Evolutionary conservation across 1,140 invertebrate species (phyloP).

Genomic region (Bombyx mori): DNA sequence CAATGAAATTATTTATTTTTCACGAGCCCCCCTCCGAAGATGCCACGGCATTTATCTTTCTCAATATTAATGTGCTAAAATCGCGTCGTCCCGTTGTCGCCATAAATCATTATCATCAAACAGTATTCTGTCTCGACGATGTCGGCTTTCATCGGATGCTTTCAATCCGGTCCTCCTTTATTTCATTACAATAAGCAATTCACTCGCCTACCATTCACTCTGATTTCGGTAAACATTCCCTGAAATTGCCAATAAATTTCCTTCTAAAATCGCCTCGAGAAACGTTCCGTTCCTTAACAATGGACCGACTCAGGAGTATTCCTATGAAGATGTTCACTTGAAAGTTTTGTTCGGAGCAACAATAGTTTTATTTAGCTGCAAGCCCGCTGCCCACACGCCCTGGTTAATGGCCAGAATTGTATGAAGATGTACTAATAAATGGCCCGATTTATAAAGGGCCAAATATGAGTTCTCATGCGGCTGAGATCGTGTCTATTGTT

Average conservation of each 20-base stretch:
- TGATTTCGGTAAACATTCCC: conserved; percentile 59
- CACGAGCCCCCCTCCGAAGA: conserved; percentile 24
- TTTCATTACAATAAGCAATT: conserved; percentile 66
- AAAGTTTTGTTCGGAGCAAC: conserved; percentile 58
- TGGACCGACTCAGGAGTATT: conserved; percentile 45
- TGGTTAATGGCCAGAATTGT: conserved; percentile 60
- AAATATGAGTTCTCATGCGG: conserved; percentile 66
- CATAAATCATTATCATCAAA: conserved; percentile 69
- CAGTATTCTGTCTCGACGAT: conserved; percentile 34
- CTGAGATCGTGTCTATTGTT: conserved; percentile 57
- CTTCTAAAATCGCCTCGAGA: conserved; percentile 46
- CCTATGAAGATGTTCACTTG: conserved; percentile 66
- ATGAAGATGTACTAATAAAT: conserved; percentile 66
- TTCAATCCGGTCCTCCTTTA: conserved; percentile 62
- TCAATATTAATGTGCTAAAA: conserved; percentile 55
- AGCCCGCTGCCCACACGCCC: conserved; percentile 66
- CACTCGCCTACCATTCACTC: conserved; percentile 58
- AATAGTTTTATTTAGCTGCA: conserved; percentile 67
- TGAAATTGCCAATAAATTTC: conserved; percentile 66
- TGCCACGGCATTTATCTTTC: conserved; percentile 56
- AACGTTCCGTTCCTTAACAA: conserved; percentile 43
- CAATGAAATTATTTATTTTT: conserved; percentile 36
- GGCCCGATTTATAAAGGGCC: conserved; percentile 56
- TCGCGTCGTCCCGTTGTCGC: conserved; percentile 51
- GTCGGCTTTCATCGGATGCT: conserved; percentile 59